Base-by-base conservation (phyloP, 2,113 vertebrate species). In the Oceanodroma tethys region DNA sequence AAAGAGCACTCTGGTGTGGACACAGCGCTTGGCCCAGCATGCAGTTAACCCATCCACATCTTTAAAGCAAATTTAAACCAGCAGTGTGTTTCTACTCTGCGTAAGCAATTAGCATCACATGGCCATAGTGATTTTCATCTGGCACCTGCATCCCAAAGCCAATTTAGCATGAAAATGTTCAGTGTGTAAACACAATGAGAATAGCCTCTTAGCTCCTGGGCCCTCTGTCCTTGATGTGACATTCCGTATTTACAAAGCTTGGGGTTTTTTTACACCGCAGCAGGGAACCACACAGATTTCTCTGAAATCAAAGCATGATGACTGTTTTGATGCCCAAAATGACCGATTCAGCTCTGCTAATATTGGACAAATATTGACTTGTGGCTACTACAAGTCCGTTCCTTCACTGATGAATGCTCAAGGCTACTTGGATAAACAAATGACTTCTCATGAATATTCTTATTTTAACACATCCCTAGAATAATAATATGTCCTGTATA, bases 381-480 rank as follows among this genome's bases (percentile, higher is more conserved):
- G 8, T 42, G 86, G 86, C 88, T 86, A 73, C 95, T 21, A 53
- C 0, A 0, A 47, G 83, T 59, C 78, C 63, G 5, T 93, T 88
- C 86, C 66, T 93, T 91, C 93, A 73, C 86, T 72, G 95, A 65
- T 91, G 81, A 94, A 15, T 48, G 93, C 94, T 96, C 81, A 79
- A 93, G 91, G 93, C 92, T 94, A 94, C 93, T 96, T 96, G 94
- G 76, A 92, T 97, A 96, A 97, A 96, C 93, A 96, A 93, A 96
- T 87, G 78, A 65, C 45, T 92, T n/a, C 92, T 88, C 93, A 95
- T 94, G 89, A 97, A 97, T 96, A 96, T 96, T 93, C 89, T 85
- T 62, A 79, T 79, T 96, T 86, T 73, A 81, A 23, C 93, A 27
- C 84, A 70, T 62, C 70, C 42, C 29, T 62, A 5, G 92, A 93